These are phyloP conservation scores for Drosophila affinis DNA, from an alignment of 2,888 invertebrate species.

Conservation along the genomic window DNA sequence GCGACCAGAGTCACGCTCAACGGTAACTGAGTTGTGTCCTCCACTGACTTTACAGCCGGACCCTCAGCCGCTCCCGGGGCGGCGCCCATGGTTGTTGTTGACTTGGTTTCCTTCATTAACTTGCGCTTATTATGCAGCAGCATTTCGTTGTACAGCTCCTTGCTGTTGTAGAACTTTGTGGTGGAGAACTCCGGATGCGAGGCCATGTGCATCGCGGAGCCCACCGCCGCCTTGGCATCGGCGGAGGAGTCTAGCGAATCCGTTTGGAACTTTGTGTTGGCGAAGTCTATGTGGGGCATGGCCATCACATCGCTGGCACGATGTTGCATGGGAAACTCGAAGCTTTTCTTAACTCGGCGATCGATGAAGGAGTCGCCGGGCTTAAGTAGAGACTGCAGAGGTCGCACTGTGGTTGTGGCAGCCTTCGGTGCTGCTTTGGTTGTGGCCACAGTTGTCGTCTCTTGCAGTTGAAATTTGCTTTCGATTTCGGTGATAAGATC, in stretches of 20 bases:
- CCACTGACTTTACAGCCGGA: slow-evolving; percentile 64
- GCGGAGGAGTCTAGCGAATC: slow-evolving; percentile 60
- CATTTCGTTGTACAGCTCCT: slow-evolving; percentile 83
- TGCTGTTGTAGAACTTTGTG: slow-evolving; percentile 84
- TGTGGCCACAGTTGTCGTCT: slow-evolving; percentile 55
- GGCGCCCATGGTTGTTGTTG: slow-evolving; percentile 9
- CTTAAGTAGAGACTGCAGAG: slow-evolving; percentile 1
- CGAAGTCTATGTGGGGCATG: slow-evolving; percentile 81
- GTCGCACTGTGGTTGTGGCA: slow-evolving; percentile 29
- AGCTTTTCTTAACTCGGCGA: slow-evolving; percentile 83
- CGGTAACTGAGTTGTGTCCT: slow-evolving; percentile 35
- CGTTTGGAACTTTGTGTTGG: slow-evolving; percentile 83
- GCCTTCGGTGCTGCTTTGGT: slow-evolving; percentile 27
- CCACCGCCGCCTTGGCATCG: slow-evolving; percentile 23
- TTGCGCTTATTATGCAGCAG: slow-evolving; percentile 78
- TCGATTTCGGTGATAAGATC: slow-evolving; percentile 83
- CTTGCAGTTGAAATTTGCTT: slow-evolving; percentile 81
- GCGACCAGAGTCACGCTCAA: slow-evolving; percentile 66
- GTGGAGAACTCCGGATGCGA: slow-evolving; percentile 83
- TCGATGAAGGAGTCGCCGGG: slow-evolving; percentile 78
- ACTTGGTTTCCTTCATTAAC: slow-evolving; percentile 62
- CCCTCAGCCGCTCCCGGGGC: slow-evolving; percentile 32
- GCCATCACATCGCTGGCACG: slow-evolving; percentile 76
- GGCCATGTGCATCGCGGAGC: slow-evolving; percentile 20
- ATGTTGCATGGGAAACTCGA: slow-evolving; percentile 82